Evolutionary conservation across 2,888 invertebrate genomes (phyloP), one percentile per base, ranked within the genome.

Genomic region (Agrilus cyanescens): DNA sequence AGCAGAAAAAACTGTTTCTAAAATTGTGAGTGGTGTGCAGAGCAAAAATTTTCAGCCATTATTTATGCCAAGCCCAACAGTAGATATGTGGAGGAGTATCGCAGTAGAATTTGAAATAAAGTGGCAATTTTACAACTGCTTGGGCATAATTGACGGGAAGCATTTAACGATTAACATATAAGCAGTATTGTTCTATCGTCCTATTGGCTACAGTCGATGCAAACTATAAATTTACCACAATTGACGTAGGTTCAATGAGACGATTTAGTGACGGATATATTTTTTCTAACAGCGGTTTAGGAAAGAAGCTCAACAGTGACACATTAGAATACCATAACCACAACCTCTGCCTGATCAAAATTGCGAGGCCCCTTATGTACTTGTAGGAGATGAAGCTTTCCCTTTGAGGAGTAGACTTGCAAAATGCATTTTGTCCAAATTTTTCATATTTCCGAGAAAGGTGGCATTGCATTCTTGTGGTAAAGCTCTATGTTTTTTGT

Each of bases 81-180:
- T 39, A 41, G 49, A 53, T 44, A 43, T 41, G 36, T 53, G 52
- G 49, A 38, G 40, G 38, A 42, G 32, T 30, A 50, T 52, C 46
- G 52, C 57, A 32, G 16, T 40, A 35, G 50, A 50, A 33, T 58
- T 48, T 50, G 50, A 55, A 40, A 46, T 35, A 49, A 54, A 47
- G 43, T 58, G 55, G 55, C 49, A 57, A 38, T 50, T 58, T 41
- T 48, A 46, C 38, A 50, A 57, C 47, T 57, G 53, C 40, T 18
- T 55, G 8, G 55, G 55, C 6, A 44, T 53, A 10, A 43, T 54
- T 20, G 57, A 58, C 46, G 55, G 57, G 12, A 59, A 59, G 48
- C 56, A 58, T 46, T 46, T 57, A 12, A 35, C 35, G 15, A 52
- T 57, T 47, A 46, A 44, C 44, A 53, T 57, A 59, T 44, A 54